These are phyloP conservation scores for Urechis unicinctus DNA, from an alignment of 2,888 invertebrate genomes.

Conservation along the genomic window DNA sequence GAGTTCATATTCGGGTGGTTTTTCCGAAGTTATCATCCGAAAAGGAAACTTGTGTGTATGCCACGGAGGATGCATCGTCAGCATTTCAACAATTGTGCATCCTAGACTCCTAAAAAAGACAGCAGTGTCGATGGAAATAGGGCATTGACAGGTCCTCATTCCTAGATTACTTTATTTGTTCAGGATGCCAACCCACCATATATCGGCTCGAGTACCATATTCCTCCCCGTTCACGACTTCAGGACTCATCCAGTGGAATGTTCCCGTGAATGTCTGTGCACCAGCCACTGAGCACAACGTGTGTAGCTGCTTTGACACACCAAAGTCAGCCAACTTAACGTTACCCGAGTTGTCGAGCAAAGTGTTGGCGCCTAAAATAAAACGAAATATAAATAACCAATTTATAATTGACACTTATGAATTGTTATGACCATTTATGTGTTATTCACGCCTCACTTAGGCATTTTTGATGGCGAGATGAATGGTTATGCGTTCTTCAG, in stretches of 20 bases:
- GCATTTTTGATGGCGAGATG: no score
- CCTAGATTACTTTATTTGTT: neutral
- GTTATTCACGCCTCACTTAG: no score
- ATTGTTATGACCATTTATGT: no score
- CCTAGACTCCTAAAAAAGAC: no score
- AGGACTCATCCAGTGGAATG: slow-evolving; percentile 52
- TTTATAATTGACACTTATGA: neutral
- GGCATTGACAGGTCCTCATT: no score
- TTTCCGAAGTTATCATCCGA: no score
- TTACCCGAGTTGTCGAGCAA: slow-evolving; percentile 50
- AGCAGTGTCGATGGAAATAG: no score
- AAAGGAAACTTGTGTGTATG: no score
- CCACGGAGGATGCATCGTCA: no score
- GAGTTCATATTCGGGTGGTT: no score
- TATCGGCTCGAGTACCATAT: slow-evolving; percentile 49
- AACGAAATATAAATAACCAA: neutral
- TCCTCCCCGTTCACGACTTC: slow-evolving; percentile 50
- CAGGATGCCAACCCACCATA: slow-evolving; percentile 39
- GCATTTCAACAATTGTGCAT: no score
- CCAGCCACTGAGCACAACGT: slow-evolving; percentile 30
- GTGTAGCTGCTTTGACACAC: slow-evolving; percentile 51
- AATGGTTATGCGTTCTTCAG: no score
- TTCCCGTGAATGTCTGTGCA: slow-evolving; percentile 43
- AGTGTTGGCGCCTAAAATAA: slow-evolving; percentile 53
- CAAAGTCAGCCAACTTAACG: slow-evolving; percentile 54